phyloP scores from a whole-genome alignment of 1,140 invertebrate species.

The Drosophila mauritiana region DNA sequence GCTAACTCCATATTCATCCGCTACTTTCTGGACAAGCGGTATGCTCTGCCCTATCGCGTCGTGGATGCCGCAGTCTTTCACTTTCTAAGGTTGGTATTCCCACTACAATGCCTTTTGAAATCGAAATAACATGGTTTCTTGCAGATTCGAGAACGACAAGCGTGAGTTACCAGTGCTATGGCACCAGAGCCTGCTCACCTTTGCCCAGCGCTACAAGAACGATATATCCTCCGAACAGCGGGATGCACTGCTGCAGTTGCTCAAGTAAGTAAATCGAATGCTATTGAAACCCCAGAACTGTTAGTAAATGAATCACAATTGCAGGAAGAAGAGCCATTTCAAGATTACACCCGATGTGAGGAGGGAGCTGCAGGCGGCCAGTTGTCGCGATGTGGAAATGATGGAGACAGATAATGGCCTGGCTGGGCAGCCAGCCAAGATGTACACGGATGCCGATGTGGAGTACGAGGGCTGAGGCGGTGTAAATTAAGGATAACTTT shows the following conservation, averaged over 20 bases:
- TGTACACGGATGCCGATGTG: slow-evolving; percentile 81
- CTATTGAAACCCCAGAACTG: background rate
- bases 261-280: slow-evolving; percentile 85
- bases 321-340: slow-evolving; percentile 90
- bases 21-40: slow-evolving; percentile 98
- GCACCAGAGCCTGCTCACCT: slow-evolving; percentile 98
- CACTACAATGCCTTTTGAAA: slow-evolving; percentile 1
- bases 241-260: slow-evolving; percentile 92
- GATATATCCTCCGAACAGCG: slow-evolving; percentile 97
- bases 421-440: slow-evolving; percentile 56
- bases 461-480: slow-evolving; percentile 49
- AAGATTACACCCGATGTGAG: slow-evolving; percentile 94
- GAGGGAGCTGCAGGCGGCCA: slow-evolving; percentile 92
- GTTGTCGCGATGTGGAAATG: slow-evolving; percentile 91
- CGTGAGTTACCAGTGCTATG: slow-evolving; percentile 96
- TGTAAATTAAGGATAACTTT: background rate
- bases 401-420: slow-evolving; percentile 74
- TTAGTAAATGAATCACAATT: slow-evolving; percentile 10
- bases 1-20: slow-evolving; percentile 98
- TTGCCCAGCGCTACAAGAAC: slow-evolving; percentile 97
- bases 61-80: slow-evolving; percentile 98
- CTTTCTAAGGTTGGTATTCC: slow-evolving; percentile 89
- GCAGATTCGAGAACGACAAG: slow-evolving; percentile 93
- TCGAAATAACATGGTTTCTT: background rate
- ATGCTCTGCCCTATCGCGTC: slow-evolving; percentile 97